Conservation (phyloP, 2,888 invertebrate genomes). For the Brachycybe producta region DNA sequence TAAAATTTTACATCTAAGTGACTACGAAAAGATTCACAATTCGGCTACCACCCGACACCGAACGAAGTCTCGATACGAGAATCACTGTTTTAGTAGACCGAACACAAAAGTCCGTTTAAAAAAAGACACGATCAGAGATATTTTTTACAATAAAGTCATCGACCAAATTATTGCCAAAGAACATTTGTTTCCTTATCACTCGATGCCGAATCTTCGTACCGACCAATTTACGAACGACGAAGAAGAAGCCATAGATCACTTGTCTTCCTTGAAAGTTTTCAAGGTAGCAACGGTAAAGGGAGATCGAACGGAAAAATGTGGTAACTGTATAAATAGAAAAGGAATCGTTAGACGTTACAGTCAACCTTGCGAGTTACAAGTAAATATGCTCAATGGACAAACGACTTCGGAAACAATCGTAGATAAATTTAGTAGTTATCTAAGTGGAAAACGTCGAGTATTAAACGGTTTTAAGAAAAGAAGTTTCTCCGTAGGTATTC, state of each 20-base stretch:
- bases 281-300: no score
- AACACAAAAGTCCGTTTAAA: background rate
- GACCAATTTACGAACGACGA: background rate
- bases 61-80: no score
- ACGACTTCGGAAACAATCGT: background rate
- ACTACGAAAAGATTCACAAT: no score
- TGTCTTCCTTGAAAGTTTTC: background rate
- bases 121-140: constrained; percentile 9
- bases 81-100: no score
- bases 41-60: no score
- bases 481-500: no score
- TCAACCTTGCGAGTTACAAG: background rate
- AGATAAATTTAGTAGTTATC: background rate
- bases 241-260: background rate
- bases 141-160: constrained; percentile 14
- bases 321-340: background rate
- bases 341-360: background rate
- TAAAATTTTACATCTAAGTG: no score
- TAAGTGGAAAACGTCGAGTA: no score
- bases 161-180: constrained; percentile 14
- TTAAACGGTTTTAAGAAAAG: no score
- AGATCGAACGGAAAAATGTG: background rate
- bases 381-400: background rate
- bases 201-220: constrained; percentile 18
- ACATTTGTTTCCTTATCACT: constrained; percentile 18